phyloP scores from a whole-genome alignment of 2,888 invertebrate genomes.

The Masnerella sp. region DNA sequence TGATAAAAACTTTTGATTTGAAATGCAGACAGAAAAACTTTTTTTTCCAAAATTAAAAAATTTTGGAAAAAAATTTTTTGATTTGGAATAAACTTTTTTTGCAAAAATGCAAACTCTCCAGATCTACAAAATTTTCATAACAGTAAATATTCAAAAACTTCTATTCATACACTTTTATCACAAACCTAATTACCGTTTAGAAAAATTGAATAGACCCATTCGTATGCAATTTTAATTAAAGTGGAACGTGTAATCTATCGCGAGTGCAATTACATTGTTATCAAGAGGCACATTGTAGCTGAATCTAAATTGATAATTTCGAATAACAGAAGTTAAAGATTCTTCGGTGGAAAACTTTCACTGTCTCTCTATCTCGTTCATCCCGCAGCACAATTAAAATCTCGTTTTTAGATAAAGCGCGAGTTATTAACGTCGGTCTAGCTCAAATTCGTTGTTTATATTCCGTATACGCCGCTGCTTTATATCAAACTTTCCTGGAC shows the following conservation, averaged over 20 bases:
- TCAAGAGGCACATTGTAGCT: constrained; percentile 16
- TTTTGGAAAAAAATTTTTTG: too few relatives aligned
- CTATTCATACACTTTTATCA: too few relatives aligned
- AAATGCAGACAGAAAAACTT: too few relatives aligned
- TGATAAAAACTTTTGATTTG: too few relatives aligned
- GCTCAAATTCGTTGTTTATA: constrained; percentile 10
- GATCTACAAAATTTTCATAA: too few relatives aligned
- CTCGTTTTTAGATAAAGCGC: constrained; percentile 32
- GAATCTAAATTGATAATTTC: constrained; percentile 36
- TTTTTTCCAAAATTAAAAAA: too few relatives aligned
- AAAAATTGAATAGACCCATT: not conserved
- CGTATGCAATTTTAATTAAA: constrained; percentile 4
- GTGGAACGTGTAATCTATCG: constrained; percentile 2
- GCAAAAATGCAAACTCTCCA: too few relatives aligned
- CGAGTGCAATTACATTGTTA: constrained; percentile 16
- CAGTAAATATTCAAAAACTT: too few relatives aligned
- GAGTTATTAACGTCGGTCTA: constrained; percentile 28
- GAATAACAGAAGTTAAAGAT: constrained; percentile 23
- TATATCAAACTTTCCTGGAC: constrained; percentile 30
- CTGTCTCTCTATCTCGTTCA: constrained; percentile 28
- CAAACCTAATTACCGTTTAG: too few relatives aligned
- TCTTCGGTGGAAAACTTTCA: constrained; percentile 28
- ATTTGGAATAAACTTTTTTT: too few relatives aligned
- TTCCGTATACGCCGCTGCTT: constrained; percentile 3
- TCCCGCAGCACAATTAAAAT: constrained; percentile 30